Evolutionary conservation across 64 coral and sea anemone genomes (phyloP), one percentile per base, ranked within the genome.

Genomic region (Dendronephthya gigantea): DNA sequence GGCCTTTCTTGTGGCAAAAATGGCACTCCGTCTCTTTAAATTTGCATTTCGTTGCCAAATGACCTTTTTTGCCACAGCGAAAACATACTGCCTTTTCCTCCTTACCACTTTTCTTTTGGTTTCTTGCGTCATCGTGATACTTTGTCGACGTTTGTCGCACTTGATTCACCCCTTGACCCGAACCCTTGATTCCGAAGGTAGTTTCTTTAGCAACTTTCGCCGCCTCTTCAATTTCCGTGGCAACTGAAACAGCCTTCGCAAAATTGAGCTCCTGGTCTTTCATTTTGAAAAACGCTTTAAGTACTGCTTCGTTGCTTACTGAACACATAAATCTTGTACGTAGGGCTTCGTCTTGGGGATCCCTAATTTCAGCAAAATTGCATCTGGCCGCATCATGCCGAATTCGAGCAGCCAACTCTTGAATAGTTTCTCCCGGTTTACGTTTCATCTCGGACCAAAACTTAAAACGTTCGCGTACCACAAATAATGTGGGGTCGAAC

Each of bases 381-480:
- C 83, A 90, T 50, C 7, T 50, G 7, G 16, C 86, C 9, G 86
- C 70, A 7, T 88, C 87, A 9, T 88, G 45, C 0, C 87, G 87
- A 22, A 83, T 88, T 7, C 49, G 29, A 0, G 87, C 11, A 52
- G 13, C 0, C 7, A 88, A 38, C 23, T 88, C 87, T 15, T 83
- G 76, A 1, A 88, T 88, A 8, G 48, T 88, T 22, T 88, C 87
- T 32, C 76, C 76, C 9, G 75, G 87, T 82, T 88, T 88, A 28
- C 87, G 12, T 23, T 7, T 3, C 87, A 88, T 83, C 2, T 88
- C 16, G 17, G 43, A 12, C 87, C 48, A 88, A 56, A 88, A 83
- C 48, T 83, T 88, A 66, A 82, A 88, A 52, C 87, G 48, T 22
- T 83, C 87, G 30, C 87, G 76, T 0, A 88, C 87, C 82, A 88